Evolutionary conservation across 2,888 invertebrate species (phyloP).

Genomic region (Gastrophysa polygoni): DNA sequence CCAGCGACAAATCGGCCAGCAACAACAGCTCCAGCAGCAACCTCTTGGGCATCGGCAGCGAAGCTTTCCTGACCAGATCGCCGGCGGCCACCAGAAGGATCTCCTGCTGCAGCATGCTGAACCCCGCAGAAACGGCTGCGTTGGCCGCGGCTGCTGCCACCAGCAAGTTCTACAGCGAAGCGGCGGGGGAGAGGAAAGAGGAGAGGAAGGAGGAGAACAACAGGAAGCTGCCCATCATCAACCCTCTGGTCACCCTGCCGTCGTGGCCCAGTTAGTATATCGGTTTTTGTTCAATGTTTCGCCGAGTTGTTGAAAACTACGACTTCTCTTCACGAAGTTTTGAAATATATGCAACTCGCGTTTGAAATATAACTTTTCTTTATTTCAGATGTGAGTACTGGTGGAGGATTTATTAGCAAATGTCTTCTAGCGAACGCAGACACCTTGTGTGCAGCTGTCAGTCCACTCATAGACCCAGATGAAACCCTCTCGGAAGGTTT

Average conservation of each 20-base stretch:
- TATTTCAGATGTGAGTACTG: conserved; percentile 56
- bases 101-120: conserved; percentile 88
- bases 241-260: conserved; percentile 84
- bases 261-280: conserved; percentile 82
- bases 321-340: too few relatives aligned
- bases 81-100: conserved; percentile 88
- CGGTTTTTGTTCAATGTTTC: too few relatives aligned
- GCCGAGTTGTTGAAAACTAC: background rate
- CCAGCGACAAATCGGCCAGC: conserved; percentile 52
- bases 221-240: conserved; percentile 83
- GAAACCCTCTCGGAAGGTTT: conserved; percentile 87
- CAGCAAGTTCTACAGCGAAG: conserved; percentile 58
- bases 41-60: conserved; percentile 66
- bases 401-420: conserved; percentile 90
- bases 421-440: conserved; percentile 95
- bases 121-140: conserved; percentile 69
- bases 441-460: conserved; percentile 94
- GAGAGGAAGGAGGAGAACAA: conserved; percentile 55
- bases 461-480: conserved; percentile 92
- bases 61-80: conserved; percentile 73
- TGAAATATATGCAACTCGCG: too few relatives aligned
- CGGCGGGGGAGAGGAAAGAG: conserved; percentile 55
- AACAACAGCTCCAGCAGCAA: conserved; percentile 65
- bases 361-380: background rate
- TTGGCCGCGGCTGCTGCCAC: conserved; percentile 68